A percentile compares a stretch with the other conserved stretches of the same genome.
phyloP scores from a whole-genome alignment of 53 echinoderm and acorn worm genomes.

The Mesocentrotus franciscanus region DNA sequence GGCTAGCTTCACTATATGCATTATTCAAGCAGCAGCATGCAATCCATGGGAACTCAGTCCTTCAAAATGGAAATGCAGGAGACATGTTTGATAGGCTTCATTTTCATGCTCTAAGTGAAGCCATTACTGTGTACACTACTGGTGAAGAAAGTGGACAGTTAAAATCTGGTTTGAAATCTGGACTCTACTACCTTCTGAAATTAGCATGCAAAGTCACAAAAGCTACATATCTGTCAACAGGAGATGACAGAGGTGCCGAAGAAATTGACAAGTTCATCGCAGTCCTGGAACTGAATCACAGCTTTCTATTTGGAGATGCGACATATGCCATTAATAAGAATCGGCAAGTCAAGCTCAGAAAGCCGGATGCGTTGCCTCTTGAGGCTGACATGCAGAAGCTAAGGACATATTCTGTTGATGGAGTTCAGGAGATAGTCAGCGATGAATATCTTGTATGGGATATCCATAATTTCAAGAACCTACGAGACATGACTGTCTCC shows the following conservation, averaged over 20 bases:
- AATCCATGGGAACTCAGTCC: constrained; percentile 32
- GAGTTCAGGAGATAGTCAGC: neutral
- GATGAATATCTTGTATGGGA: neutral
- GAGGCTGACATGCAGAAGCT: neutral
- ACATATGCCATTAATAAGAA: neutral
- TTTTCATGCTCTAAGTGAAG: constrained; percentile 69
- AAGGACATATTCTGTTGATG: no score
- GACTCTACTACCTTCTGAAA: neutral
- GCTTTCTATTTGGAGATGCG: neutral
- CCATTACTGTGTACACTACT: constrained; percentile 71
- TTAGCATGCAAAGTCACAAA: neutral
- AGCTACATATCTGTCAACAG: neutral
- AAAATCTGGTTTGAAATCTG: neutral
- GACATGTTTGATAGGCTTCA: constrained; percentile 78
- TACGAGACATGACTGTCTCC: neutral
- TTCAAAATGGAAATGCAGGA: constrained; percentile 53
- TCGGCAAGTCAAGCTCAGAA: neutral
- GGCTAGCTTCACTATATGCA: constrained; percentile 68
- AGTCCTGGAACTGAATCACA: neutral
- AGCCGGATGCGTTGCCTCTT: neutral
- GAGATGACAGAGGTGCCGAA: neutral
- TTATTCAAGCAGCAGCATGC: constrained; percentile 65
- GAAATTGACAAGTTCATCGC: neutral
- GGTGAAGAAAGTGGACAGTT: constrained; percentile 36
- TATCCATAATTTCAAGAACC: neutral